A percentile compares a stretch with the other conserved stretches of the same genome.
phyloP scores from a whole-genome alignment of 2,113 vertebrate genomes.

The Neolamprologus hecqui region DNA sequence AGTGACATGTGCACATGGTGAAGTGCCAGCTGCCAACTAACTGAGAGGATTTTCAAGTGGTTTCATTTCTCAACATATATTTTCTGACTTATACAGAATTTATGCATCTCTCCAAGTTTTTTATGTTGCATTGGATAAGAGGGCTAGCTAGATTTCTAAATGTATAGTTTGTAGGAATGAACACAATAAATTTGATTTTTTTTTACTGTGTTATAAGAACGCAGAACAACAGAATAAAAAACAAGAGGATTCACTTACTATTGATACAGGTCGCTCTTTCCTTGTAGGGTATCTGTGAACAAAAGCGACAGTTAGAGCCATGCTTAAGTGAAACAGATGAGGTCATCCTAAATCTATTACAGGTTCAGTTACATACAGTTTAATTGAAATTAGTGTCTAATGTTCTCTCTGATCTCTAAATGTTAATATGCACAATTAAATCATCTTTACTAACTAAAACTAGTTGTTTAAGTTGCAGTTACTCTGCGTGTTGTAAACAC shows the following conservation, averaged over 20 bases:
- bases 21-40: neutral
- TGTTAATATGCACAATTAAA: fast-evolving
- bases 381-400: neutral
- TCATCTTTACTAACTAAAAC: neutral
- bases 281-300: neutral
- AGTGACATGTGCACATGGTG: neutral
- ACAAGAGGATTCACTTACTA: neutral
- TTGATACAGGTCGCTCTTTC: fast-evolving
- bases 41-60: neutral
- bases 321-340: neutral
- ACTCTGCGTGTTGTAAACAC: fast-evolving
- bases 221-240: neutral
- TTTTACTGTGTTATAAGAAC: fast-evolving
- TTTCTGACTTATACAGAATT: neutral
- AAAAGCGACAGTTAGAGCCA: fast-evolving
- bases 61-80: neutral
- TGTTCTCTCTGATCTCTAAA: neutral
- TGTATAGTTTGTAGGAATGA: fast-evolving
- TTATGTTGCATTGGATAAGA: neutral
- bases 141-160: neutral
- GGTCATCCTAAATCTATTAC: fast-evolving
- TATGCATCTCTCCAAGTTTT: fast-evolving
- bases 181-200: neutral
- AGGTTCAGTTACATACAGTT: neutral
- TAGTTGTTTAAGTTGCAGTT: fast-evolving